Percentiles rank a stretch among this genome's conserved stretches.
Evolutionary conservation across 2,888 invertebrate species (phyloP).

Genomic region (Xylota segnis): DNA sequence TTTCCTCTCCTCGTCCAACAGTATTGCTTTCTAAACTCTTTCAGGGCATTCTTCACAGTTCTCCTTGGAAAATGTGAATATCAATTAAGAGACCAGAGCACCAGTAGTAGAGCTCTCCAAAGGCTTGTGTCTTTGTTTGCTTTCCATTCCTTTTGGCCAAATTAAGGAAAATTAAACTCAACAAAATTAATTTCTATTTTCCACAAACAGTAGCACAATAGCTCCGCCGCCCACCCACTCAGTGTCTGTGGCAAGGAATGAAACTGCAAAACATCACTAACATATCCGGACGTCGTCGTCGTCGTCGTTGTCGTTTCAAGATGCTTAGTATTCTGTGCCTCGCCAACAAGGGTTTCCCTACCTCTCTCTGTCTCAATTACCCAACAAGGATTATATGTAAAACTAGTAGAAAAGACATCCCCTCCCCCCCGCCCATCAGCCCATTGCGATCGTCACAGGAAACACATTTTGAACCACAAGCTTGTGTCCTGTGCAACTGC

Average conservation of each 20-base stretch:
- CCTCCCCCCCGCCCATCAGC: background rate
- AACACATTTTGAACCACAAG: constrained; percentile 35
- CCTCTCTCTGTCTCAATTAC: constrained; percentile 15
- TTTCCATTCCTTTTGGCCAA: constrained; percentile 34
- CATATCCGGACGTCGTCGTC: constrained; percentile 1
- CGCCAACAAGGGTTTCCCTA: background rate
- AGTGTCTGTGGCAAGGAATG: background rate
- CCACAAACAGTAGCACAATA: constrained; percentile 15
- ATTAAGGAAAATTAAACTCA: constrained; percentile 41
- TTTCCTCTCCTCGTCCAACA: background rate
- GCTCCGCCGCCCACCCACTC: background rate
- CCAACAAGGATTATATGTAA: constrained; percentile 9
- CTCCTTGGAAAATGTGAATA: constrained; percentile 39
- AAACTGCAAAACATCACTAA: constrained; percentile 17
- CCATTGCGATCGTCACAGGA: background rate
- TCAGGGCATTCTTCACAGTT: background rate
- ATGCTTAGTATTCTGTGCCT: constrained; percentile 1
- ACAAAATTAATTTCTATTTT: constrained; percentile 58
- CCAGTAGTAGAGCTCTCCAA: constrained; percentile 1
- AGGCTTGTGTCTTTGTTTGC: constrained; percentile 27
- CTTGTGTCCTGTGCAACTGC: constrained; percentile 28
- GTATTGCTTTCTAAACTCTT: background rate
- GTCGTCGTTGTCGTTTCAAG: too few species aligned
- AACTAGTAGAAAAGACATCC: constrained; percentile 26
- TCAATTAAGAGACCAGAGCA: constrained; percentile 30